phyloP scores from a whole-genome alignment of 2,797 vertebrate genomes.

The Characodon lateralis region DNA sequence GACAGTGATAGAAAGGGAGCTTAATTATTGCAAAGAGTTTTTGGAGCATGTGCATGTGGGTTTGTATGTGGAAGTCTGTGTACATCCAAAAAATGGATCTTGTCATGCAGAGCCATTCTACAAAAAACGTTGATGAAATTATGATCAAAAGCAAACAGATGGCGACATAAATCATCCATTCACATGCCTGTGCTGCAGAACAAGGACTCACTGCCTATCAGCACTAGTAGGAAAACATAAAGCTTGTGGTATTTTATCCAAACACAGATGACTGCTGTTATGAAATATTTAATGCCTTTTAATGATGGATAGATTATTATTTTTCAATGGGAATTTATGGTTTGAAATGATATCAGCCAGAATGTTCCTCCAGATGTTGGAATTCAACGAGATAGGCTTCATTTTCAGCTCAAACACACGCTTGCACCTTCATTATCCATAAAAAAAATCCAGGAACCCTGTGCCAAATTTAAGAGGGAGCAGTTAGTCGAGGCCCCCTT shows the following conservation, averaged over 20 bases:
- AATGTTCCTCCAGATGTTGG: slow-evolving; percentile 22
- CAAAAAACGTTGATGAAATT: slow-evolving; percentile 71
- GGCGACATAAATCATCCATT: slow-evolving; percentile 78
- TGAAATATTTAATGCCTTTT: neutral
- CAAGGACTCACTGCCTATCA: slow-evolving; percentile 75
- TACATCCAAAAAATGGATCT: slow-evolving; percentile 41
- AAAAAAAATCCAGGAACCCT: slow-evolving; percentile 59
- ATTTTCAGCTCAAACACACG: slow-evolving; percentile 24
- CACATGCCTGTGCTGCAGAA: slow-evolving; percentile 67
- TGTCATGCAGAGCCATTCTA: slow-evolving; percentile 63
- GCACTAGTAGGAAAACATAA: slow-evolving; percentile 65
- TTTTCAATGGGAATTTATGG: neutral
- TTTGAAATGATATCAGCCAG: neutral
- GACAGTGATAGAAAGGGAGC: slow-evolving; percentile 45
- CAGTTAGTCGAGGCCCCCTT: slow-evolving; percentile 71
- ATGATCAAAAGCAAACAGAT: slow-evolving; percentile 75
- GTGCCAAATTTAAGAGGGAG: slow-evolving; percentile 71
- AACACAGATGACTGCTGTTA: slow-evolving; percentile 20
- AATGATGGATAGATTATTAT: neutral
- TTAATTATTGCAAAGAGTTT: slow-evolving; percentile 57
- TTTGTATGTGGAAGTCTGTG: slow-evolving; percentile 15
- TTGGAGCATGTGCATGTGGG: slow-evolving; percentile 4
- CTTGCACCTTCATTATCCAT: slow-evolving; percentile 43
- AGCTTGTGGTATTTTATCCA: slow-evolving; percentile 25
- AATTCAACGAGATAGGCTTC: slow-evolving; percentile 14